Evolutionary conservation across 2,888 invertebrate genomes (phyloP), one percentile per base, ranked within the genome.

Genomic region (Pollenia griseotomentosa): DNA sequence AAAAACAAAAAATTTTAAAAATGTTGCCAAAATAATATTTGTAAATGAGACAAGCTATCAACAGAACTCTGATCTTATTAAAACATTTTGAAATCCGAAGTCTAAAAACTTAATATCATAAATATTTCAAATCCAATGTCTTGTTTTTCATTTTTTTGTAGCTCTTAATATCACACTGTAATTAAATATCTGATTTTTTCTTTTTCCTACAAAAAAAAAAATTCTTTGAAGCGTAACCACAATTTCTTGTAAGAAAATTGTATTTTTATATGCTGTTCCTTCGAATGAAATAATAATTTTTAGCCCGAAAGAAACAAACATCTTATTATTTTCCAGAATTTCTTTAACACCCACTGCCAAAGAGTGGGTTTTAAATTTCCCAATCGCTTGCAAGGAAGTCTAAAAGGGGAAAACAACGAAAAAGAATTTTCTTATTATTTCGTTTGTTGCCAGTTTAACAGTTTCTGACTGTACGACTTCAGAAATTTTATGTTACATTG

Each of bases 381-480:
- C 65, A 61, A 59, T 74, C 68, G 40, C 57, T 57, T 2, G 46
- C 23, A 23, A 59, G 40, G 16, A 63, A 77, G 33, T 23, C 44
- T 74, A 16, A 16, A 4, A 3, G n/a, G 57, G n/a, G 19, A 23
- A 44, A 59, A 53, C 19, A 51, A 55, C 42, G 55, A 14, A 59
- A 70, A 83, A 78, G 71, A 74, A 55, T 80, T 80, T 81, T 77
- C 59, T 81, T 81, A 44, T 75, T 75, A 77, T 63, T 75, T 71
- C 46, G 77, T 77, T 77, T 85, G 55, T 19, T 66, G 71, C 51
- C 77, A 51, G 19, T 81, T 85, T 23, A 75, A 63, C 53, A 84
- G 68, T 70, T 78, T 74, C 51, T 82, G 73, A 59, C 63, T 48
- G 48, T 19, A 46, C 33, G 48, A 44, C 61, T 61, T n/a, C 7